Base-by-base conservation (phyloP, 2,888 invertebrate genomes). In the Athripsodes cinereus region DNA sequence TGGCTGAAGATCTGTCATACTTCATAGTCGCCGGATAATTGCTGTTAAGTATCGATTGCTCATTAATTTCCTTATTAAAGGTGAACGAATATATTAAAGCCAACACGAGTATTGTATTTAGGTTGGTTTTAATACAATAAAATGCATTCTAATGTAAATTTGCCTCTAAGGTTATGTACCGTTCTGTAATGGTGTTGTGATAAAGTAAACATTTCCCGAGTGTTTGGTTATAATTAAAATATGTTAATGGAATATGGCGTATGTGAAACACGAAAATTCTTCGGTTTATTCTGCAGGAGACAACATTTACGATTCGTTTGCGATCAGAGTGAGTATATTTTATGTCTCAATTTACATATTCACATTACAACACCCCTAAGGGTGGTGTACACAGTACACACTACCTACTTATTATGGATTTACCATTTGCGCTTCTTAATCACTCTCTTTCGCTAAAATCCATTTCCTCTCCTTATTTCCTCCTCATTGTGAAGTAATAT, bases 211-310 rank as follows among this genome's bases (percentile, higher is more conserved):
- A 55, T 19, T 55, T 55, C 31, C 31, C 26, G 47, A 48, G 34
- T 26, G 48, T 20, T 35, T 22, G 49, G 26, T 31, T 55, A 22
- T 48, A 22, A 22, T 50, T 44, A 19, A 51, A 59, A 48, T 55
- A 59, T 59, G 59, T 55, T 59, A 22, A 49, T 35, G 31, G 22
- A 59, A 55, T 31, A 59, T 59, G 59, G 59, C 55, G 26, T 59
- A 55, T 49, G 48, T 59, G 26, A 59, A 59, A 53, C 59, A 55
- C 22, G 59, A 59, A 35, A 34, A 59, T 44, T 21, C 53, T 13
- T 21, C 52, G 20, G 51, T 22, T 40, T 59, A 55, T 20, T 22
- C 34, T n/a, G 19, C 55, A 16, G 59, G 52, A 18, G 50, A 53
- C 13, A 55, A 59, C 22, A 53, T 59, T 49, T 59, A 59, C 31